Conservation (phyloP, 2,888 invertebrate species). For the Cosmopolites sordidus region DNA sequence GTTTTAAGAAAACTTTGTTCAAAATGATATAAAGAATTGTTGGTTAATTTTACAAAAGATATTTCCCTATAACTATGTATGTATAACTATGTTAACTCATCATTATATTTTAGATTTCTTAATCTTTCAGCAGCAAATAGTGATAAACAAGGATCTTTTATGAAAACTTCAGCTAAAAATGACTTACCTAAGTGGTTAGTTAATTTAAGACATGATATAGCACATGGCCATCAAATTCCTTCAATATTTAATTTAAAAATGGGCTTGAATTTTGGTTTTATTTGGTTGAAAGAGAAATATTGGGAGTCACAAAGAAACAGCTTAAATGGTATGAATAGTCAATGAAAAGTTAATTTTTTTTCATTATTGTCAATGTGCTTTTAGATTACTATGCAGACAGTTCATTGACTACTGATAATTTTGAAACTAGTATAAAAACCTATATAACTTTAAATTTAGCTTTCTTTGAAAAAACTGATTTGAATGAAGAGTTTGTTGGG, state of each 20-base stretch:
- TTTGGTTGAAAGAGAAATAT: constrained; percentile 67
- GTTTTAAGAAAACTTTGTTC: too few species aligned
- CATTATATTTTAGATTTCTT: constrained; percentile 39
- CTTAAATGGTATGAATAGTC: constrained; percentile 9
- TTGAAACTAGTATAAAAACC: constrained; percentile 7
- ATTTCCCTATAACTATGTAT: too few species aligned
- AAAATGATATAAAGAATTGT: too few species aligned
- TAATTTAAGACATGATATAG: constrained; percentile 70
- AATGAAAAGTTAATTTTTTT: not conserved
- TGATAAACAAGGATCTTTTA: constrained; percentile 43
- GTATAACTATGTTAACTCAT: too few species aligned
- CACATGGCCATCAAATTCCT: constrained; percentile 68
- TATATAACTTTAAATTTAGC: constrained; percentile 10
- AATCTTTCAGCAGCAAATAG: constrained; percentile 44
- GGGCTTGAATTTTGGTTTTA: constrained; percentile 59
- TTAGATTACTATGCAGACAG: constrained; percentile 17
- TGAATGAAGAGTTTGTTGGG: constrained; percentile 6
- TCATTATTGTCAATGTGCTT: not conserved
- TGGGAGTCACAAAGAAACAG: constrained; percentile 56
- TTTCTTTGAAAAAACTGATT: constrained; percentile 10
- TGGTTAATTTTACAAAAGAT: too few species aligned
- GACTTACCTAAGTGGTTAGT: constrained; percentile 78
- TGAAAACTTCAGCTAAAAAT: constrained; percentile 59
- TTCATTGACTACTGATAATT: not conserved
- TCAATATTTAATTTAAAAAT: constrained; percentile 59